Conservation (phyloP, 2,797 vertebrate genomes). For the Loriculus beryllinus region DNA sequence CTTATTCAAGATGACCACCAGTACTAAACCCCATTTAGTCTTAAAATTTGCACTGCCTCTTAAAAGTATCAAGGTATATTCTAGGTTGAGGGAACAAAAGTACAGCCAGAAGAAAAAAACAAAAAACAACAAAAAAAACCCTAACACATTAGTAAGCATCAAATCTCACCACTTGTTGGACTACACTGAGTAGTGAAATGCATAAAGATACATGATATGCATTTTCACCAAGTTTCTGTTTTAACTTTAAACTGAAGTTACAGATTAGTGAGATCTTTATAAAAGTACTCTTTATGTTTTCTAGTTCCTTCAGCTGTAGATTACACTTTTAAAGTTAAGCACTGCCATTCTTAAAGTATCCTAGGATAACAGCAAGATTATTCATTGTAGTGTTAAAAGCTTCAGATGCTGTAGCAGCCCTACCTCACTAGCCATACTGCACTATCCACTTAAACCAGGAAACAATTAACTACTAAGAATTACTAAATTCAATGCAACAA, state of each 20-base stretch:
- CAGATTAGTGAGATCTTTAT: neutral
- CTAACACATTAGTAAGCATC: neutral
- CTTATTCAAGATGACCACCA: neutral
- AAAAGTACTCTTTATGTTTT: neutral
- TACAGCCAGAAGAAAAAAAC: neutral
- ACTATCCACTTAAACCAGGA: constrained; percentile 19
- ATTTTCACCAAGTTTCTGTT: neutral
- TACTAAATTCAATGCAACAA: neutral
- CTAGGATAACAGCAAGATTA: constrained; percentile 36
- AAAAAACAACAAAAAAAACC: no score
- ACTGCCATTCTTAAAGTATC: constrained; percentile 16
- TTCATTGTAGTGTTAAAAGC: constrained; percentile 35
- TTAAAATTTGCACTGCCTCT: neutral
- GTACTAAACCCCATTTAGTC: neutral
- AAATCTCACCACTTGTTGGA: neutral
- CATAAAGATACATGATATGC: neutral
- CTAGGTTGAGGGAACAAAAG: neutral
- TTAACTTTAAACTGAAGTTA: neutral
- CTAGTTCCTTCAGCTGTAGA: neutral
- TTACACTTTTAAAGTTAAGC: constrained; percentile 1
- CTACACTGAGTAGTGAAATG: neutral
- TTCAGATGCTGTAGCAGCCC: constrained; percentile 32
- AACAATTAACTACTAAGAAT: constrained; percentile 28
- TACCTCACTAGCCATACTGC: neutral
- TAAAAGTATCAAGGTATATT: neutral